Conservation (phyloP, 2,113 vertebrate species). For the Noctilio leporinus region DNA sequence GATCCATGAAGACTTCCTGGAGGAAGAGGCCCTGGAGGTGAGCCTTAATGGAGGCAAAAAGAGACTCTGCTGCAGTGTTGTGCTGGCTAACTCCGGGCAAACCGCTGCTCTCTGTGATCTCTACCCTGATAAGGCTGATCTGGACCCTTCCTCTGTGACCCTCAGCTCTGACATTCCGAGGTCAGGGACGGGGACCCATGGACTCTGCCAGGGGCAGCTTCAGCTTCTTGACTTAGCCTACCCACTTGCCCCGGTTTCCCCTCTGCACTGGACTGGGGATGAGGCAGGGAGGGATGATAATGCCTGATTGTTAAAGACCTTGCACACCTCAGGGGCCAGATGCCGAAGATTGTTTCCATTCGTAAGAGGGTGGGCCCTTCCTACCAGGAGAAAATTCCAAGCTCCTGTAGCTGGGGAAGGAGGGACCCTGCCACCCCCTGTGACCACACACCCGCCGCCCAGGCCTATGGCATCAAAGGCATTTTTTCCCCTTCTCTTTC, state of each 20-base stretch:
- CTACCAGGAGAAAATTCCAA: slow-evolving; percentile 68
- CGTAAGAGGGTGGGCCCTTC: slow-evolving; percentile 48
- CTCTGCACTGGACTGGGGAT: not conserved
- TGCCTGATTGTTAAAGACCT: slow-evolving; percentile 52
- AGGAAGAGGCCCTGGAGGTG: not conserved
- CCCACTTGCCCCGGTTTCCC: slow-evolving; percentile 44
- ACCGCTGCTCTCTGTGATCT: not conserved
- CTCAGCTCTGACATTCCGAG: not conserved
- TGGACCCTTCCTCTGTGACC: no score
- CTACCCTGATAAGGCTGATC: not conserved
- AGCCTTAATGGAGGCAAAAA: not conserved
- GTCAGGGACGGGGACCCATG: not conserved
- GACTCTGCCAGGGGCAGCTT: not conserved
- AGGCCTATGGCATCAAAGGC: not conserved
- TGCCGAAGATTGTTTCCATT: slow-evolving; percentile 62
- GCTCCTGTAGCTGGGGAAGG: not conserved
- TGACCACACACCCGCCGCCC: slow-evolving; percentile 31
- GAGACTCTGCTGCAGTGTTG: fast-evolving
- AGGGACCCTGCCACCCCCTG: slow-evolving; percentile 7
- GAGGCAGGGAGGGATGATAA: slow-evolving; percentile 30
- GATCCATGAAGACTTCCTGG: not conserved
- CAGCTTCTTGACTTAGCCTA: not conserved
- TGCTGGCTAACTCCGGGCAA: not conserved
- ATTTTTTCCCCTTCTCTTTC: not conserved
- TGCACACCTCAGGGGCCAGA: slow-evolving; percentile 2